phyloP scores from a whole-genome alignment of 2,113 vertebrate species.

The Charadrius vociferus region DNA sequence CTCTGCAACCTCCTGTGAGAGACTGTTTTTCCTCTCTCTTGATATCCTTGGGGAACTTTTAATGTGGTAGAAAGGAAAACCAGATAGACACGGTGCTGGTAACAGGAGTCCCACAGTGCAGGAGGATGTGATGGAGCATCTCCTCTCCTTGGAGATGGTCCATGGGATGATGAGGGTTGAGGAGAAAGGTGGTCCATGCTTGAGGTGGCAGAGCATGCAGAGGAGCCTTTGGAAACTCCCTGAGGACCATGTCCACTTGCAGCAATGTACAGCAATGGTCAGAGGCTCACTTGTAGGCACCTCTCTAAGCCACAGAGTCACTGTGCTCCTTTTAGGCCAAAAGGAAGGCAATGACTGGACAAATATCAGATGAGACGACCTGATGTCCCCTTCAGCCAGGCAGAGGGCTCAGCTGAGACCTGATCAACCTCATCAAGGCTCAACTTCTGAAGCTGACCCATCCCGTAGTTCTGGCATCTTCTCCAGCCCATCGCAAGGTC shows the following conservation, averaged over 20 bases:
- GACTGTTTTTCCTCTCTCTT: too few relatives aligned
- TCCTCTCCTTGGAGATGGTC: neutral
- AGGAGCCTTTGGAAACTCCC: neutral
- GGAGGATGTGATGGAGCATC: neutral
- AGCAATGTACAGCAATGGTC: neutral
- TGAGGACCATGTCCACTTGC: neutral
- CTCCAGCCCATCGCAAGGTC: neutral
- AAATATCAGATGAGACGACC: neutral
- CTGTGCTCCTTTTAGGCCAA: too few relatives aligned
- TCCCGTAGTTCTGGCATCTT: neutral
- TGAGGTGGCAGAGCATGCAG: neutral
- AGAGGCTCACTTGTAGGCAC: rapidly evolving
- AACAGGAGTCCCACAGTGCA: neutral
- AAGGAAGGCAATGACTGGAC: neutral
- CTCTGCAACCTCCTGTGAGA: neutral
- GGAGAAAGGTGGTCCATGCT: too few relatives aligned
- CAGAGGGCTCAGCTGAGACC: neutral
- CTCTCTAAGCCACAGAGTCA: neutral
- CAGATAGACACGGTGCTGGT: neutral
- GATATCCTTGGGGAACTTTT: neutral
- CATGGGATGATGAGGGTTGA: neutral
- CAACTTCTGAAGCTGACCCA: neutral
- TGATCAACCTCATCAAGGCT: neutral
- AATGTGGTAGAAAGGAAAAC: neutral
- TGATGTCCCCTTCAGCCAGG: neutral